Evolutionary conservation across 2,888 invertebrate species (phyloP), one percentile per base, ranked within the genome.

Genomic region (Argyra leucocephala): DNA sequence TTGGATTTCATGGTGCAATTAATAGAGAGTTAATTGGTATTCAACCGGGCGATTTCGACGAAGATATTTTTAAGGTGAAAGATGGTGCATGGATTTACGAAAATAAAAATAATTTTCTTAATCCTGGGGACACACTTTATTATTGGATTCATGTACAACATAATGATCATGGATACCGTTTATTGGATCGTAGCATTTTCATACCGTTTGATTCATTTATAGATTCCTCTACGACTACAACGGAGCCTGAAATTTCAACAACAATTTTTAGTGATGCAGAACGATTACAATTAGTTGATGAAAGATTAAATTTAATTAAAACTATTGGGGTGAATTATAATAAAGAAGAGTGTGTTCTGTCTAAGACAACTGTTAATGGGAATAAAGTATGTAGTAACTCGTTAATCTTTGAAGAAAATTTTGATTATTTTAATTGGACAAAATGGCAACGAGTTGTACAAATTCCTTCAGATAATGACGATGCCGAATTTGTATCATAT

Each of bases 1-100:
- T 88, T 71, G 84, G 81, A 0, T 88, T 88, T 74, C 85, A 88
- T 76, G 86, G 85, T 0, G 85, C 86, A 69, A 72, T 86, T 21
- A 88, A 88, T 74, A 78, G 81, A 26, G 72, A 74, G 0, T 83
- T 88, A 66, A 74, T 69, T 0, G 71, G 75, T 2, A 78, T 77
- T 9, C 82, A 83, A 64, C 78, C 80, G 0, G 89, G 88, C 0
- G 76, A 81, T 2, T 82, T 85, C 57, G 74, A 75, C 0, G 83
- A 81, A 0, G 84, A 85, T 66, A 75, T 84, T 0, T 73, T 73
- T 1, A 64, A 69, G 2, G 73, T 84, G 0, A 76, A 70, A 3
- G 72, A 83, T 59, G 82, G 82, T 1, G 74, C 76, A 24, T 88
- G 87, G 85, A 74, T 79, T 0, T 81, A 81, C 63, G 81, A 83